Base-by-base conservation (phyloP, 2,113 vertebrate genomes). In the Stictonetta naevosa region DNA sequence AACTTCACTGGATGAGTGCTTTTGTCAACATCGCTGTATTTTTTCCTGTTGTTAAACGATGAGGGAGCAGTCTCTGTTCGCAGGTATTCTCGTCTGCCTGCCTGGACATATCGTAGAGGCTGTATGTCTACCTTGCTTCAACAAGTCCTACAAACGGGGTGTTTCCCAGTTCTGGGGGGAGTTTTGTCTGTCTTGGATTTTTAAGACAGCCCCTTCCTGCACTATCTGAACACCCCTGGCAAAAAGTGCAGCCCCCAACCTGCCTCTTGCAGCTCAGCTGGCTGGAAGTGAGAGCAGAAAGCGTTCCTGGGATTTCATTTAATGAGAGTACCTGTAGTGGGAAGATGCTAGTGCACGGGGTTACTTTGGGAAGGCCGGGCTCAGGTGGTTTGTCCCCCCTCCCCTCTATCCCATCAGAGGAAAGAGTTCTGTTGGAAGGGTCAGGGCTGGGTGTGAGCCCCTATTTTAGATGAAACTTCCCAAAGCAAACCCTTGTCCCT, bases 1-100 rank as follows among this genome's bases (percentile, higher is more conserved):
- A 96, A 50, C 90, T 97, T 97, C 97, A 60, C 92, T 92, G 97
- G 96, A 96, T 96, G 95, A 95, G 80, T 93, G 94, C 86, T 86
- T 96, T 94, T 94, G 88, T 96, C 90, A 97, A 40, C 85, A 84
- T 93, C 66, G 38, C 60, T 74, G 52, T 76, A 34, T 95, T 93
- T 94, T 91, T 84, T 93, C 71, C 84, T 92, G 78, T 75, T 94
- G 76, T 66, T 90, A 81, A 78, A 92, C 46, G 59, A 83, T 72
- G 52, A 82, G 56, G 56, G 59, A 11, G 12, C 26, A 76, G 68
- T 83, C 36, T 93, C 33, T 56, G 4, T 60, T 88, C 21, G 5
- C 3, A 75, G 63, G 76, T 56, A 90, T 53, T 52, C 44, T 68
- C 48, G 58, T 81, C 53, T 56, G 28, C 33, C 81, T 91, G 83